phyloP scores from a whole-genome alignment of 1,140 invertebrate species.

The Bombus sylvicola region DNA sequence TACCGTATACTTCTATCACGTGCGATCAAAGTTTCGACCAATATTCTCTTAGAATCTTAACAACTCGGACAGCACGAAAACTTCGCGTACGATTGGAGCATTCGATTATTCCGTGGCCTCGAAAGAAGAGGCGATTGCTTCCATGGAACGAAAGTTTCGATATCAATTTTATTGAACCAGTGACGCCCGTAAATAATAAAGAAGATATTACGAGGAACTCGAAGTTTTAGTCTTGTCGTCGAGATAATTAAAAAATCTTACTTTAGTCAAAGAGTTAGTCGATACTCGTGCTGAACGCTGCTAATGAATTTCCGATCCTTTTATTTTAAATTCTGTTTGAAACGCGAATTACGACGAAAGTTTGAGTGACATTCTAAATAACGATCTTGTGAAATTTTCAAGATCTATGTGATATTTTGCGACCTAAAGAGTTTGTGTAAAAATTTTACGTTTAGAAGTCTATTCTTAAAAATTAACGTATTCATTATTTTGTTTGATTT shows the following conservation, averaged over 20 bases:
- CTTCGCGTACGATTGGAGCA: not conserved
- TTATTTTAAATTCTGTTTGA: not conserved
- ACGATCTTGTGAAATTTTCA: no score
- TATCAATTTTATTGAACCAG: not conserved
- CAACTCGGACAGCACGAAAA: not conserved
- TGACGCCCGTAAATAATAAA: not conserved
- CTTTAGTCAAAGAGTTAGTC: not conserved
- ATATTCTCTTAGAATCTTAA: constrained; percentile 3
- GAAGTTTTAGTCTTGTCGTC: not conserved
- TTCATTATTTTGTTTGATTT: not conserved
- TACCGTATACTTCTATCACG: not conserved
- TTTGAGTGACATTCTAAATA: no score
- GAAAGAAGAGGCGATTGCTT: not conserved
- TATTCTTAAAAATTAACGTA: no score
- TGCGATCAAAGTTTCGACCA: not conserved
- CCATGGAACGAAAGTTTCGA: constrained; percentile 15
- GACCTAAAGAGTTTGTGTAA: no score
- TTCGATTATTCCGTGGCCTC: not conserved
- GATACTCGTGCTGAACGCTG: not conserved
- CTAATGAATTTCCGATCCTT: not conserved
- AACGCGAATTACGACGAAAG: not conserved
- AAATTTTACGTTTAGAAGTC: no score
- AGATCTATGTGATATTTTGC: rapidly evolving
- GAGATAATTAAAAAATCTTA: constrained; percentile 16
- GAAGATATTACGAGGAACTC: not conserved